These are phyloP conservation scores for Hapalemur alaotrensis DNA, from an alignment of 2,797 vertebrate species.

Conservation along the genomic window DNA sequence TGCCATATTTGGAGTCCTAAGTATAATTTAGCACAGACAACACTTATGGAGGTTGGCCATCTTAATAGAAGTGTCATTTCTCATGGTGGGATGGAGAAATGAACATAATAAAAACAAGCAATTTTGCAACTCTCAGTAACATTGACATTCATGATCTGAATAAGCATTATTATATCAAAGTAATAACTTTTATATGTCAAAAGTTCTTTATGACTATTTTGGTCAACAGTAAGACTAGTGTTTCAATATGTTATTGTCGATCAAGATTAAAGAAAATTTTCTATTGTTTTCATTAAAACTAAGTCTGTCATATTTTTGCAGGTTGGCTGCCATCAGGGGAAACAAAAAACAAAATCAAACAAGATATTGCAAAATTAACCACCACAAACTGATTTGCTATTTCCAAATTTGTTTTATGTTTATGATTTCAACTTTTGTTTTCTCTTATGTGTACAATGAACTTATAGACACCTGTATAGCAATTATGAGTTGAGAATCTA, in stretches of 20 bases:
- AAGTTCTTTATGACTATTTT: slow-evolving; percentile 1
- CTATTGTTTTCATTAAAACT: not conserved
- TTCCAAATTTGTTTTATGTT: not conserved
- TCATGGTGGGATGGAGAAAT: not conserved
- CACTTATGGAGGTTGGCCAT: not conserved
- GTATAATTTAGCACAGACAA: not conserved
- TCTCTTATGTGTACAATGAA: not conserved
- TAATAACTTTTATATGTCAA: not conserved
- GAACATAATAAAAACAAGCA: not conserved
- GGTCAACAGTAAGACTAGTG: not conserved
- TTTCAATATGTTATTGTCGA: not conserved
- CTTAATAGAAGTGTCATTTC: not conserved
- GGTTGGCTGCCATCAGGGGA: not conserved
- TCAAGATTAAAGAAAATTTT: not conserved
- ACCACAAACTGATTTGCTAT: not conserved
- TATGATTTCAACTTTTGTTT: not conserved
- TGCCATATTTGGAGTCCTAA: not conserved
- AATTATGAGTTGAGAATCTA: not conserved
- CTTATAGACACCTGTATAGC: not conserved
- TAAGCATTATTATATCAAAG: not conserved
- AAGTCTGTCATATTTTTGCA: not conserved
- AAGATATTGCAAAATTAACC: not conserved
- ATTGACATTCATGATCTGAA: not conserved
- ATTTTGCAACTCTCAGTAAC: not conserved
- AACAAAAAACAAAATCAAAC: not conserved